Evolutionary conservation across 2,797 vertebrate genomes (phyloP).

Genomic region (Hafferia zeledoni): DNA sequence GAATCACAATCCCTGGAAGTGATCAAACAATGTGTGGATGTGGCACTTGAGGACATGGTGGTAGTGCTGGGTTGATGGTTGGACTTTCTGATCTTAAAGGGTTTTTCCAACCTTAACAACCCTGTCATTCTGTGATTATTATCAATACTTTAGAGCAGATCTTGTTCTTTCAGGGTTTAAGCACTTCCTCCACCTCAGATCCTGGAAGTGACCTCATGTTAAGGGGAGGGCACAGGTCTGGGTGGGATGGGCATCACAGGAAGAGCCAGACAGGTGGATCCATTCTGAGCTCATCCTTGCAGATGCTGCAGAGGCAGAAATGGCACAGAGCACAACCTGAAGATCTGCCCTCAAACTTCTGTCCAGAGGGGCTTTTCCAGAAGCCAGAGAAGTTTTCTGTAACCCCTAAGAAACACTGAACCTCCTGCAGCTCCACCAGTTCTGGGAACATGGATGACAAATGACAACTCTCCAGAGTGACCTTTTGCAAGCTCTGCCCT

Average conservation of each 20-base stretch:
- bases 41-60: not conserved
- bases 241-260: not conserved
- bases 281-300: fast-evolving
- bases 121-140: not conserved
- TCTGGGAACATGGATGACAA: not conserved
- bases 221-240: fast-evolving
- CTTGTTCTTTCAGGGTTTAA: not conserved
- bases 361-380: not conserved
- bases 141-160: not conserved
- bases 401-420: not conserved
- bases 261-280: not conserved
- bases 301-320: not conserved
- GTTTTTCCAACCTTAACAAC: not conserved
- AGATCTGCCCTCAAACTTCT: not conserved
- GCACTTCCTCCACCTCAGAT: not conserved
- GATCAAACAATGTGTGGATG: fast-evolving
- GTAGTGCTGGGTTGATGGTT: not conserved
- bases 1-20: not conserved
- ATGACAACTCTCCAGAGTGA: not conserved
- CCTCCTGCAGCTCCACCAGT: not conserved
- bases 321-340: not conserved
- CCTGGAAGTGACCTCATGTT: not conserved
- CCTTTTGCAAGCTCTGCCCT: not conserved
- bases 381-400: not conserved
- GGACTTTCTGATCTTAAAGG: not conserved